phyloP scores from a whole-genome alignment of 1,140 invertebrate genomes.

The Ganaspis sp. region DNA sequence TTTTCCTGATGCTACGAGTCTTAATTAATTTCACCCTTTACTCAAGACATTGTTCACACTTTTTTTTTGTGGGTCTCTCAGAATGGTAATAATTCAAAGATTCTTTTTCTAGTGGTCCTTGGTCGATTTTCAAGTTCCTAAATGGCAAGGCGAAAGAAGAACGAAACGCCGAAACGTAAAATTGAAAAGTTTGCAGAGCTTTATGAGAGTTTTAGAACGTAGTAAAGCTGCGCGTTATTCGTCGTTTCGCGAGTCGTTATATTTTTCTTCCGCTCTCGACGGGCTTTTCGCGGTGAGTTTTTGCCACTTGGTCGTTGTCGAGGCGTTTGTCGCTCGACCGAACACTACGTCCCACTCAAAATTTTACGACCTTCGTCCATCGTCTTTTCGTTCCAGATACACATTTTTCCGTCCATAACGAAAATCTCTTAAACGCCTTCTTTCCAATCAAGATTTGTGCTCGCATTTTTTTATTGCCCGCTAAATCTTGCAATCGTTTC shows the following conservation, averaged over 20 bases:
- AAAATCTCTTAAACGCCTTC: background rate
- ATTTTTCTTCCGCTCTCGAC: conserved; percentile 63
- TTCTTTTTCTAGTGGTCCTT: conserved; percentile 40
- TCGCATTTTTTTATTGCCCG: no score
- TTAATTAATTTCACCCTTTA: conserved; percentile 15
- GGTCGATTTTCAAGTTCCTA: conserved; percentile 45
- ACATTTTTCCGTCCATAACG: background rate
- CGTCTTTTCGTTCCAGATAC: conserved; percentile 1
- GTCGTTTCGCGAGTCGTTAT: conserved; percentile 69
- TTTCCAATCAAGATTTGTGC: no score
- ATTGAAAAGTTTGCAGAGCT: conserved; percentile 73
- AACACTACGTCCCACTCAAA: conserved; percentile 34
- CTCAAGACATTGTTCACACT: background rate
- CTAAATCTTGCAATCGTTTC: no score
- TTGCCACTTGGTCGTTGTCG: conserved; percentile 55
- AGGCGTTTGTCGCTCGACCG: conserved; percentile 62
- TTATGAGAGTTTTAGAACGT: conserved; percentile 73
- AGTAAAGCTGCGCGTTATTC: conserved; percentile 72
- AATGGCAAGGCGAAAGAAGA: conserved; percentile 55
- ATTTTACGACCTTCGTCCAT: conserved; percentile 45
- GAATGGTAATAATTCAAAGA: conserved; percentile 48
- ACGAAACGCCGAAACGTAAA: conserved; percentile 69
- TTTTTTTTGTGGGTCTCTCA: conserved; percentile 10
- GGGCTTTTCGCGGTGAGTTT: conserved; percentile 51
- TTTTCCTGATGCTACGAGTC: no score